Percentiles rank a stretch among this genome's conserved stretches.
Conservation (phyloP, 2,113 vertebrate genomes). For the Athene cunicularia region DNA sequence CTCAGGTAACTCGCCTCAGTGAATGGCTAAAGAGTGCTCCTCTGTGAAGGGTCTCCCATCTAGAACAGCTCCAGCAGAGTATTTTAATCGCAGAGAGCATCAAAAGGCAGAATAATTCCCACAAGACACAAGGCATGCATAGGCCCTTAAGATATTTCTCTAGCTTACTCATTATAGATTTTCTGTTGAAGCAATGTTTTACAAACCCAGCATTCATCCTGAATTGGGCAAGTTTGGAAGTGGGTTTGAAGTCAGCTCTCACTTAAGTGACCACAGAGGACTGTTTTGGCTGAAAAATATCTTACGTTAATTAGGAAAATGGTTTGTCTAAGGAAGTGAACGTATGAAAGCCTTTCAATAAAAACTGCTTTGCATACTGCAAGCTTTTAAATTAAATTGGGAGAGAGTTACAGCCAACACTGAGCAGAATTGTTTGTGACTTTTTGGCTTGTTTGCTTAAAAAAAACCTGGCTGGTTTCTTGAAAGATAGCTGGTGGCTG, state of each 20-base stretch:
- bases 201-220: not conserved
- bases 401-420: not conserved
- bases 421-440: conserved; percentile 13
- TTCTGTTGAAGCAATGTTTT: not conserved
- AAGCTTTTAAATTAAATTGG: conserved; percentile 41
- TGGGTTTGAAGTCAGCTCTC: not conserved
- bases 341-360: conserved; percentile 36
- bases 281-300: conserved; percentile 18
- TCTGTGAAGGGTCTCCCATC: not conserved
- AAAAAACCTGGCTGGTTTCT: not conserved
- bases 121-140: not conserved
- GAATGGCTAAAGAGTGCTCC: not conserved
- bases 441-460: conserved; percentile 8
- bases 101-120: not conserved
- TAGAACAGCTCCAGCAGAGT: not conserved
- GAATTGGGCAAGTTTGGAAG: not conserved
- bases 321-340: conserved; percentile 25
- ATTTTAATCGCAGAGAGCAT: not conserved
- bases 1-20: not conserved
- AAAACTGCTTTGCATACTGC: conserved; percentile 28
- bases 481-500: conserved; percentile 11
- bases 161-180: not conserved
- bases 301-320: conserved; percentile 39
- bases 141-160: not conserved
- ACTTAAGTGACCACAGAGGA: not conserved